phyloP scores from a whole-genome alignment of 2,113 vertebrate species.

The Uria lomvia region DNA sequence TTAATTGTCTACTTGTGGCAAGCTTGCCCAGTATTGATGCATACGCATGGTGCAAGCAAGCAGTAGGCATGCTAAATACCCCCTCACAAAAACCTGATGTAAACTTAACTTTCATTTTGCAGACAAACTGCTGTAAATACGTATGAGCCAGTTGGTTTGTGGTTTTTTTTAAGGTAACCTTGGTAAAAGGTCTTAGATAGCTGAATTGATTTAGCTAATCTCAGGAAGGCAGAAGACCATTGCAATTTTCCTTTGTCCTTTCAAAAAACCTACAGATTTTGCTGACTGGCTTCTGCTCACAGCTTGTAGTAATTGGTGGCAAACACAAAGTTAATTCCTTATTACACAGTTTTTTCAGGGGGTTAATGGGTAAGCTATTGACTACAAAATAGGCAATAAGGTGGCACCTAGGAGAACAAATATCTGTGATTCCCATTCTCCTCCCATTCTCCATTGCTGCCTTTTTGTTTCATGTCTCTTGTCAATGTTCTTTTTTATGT shows the following conservation, averaged over 20 bases:
- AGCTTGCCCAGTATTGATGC: neutral
- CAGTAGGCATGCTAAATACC: neutral
- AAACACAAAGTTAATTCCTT: slow-evolving; percentile 29
- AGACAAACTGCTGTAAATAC: neutral
- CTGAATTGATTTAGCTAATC: neutral
- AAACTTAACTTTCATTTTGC: neutral
- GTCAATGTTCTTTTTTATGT: neutral
- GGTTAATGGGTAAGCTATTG: neutral
- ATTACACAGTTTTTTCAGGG: neutral
- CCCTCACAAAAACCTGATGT: neutral
- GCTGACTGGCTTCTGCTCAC: slow-evolving; percentile 20
- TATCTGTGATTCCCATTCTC: neutral
- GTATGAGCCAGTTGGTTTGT: neutral
- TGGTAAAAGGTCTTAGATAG: neutral
- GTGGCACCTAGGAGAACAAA: neutral
- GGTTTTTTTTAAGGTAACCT: neutral
- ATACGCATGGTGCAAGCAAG: neutral
- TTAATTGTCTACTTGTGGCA: slow-evolving; percentile 60
- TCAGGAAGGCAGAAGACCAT: neutral
- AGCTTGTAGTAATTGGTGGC: slow-evolving; percentile 32
- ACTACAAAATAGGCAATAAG: neutral
- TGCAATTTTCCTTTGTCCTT: slow-evolving; percentile 15
- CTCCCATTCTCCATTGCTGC: neutral
- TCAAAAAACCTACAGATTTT: neutral
- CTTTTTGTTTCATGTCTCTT: neutral